These are phyloP conservation scores for Halictus quadricinctus DNA, from an alignment of 2,888 invertebrate species.

Conservation along the genomic window DNA sequence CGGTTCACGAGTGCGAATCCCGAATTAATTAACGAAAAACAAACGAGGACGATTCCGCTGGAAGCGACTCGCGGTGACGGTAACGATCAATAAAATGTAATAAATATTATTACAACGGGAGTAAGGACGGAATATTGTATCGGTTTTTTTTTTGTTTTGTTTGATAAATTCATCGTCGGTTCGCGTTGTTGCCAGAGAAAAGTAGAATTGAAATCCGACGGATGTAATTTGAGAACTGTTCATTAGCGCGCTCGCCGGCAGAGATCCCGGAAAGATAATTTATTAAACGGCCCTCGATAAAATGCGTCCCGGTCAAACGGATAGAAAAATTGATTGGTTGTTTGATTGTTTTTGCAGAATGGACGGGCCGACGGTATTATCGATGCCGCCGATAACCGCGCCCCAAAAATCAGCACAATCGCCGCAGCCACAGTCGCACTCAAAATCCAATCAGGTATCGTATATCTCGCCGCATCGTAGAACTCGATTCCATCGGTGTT, in stretches of 20 bases:
- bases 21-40: slow-evolving; percentile 5
- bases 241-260: slow-evolving; percentile 18
- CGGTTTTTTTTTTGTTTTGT: slow-evolving; percentile 2
- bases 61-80: neutral
- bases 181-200: slow-evolving; percentile 13
- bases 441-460: slow-evolving; percentile 85
- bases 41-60: slow-evolving; percentile 22
- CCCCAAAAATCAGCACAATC: slow-evolving; percentile 83
- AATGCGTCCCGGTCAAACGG: neutral
- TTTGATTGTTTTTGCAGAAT: slow-evolving; percentile 74
- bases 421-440: slow-evolving; percentile 82
- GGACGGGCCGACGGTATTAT: slow-evolving; percentile 84
- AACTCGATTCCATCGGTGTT: slow-evolving; percentile 15
- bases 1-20: slow-evolving; percentile 19
- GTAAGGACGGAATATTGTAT: slow-evolving; percentile 25
- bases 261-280: slow-evolving; percentile 9
- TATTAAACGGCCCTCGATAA: slow-evolving; percentile 9
- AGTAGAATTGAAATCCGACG: slow-evolving; percentile 21
- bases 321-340: slow-evolving; percentile 35
- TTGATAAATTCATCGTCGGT: neutral
- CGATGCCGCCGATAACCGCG: slow-evolving; percentile 83
- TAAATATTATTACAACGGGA: slow-evolving; percentile 72
- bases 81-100: slow-evolving; percentile 70
- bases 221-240: slow-evolving; percentile 28
- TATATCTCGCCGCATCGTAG: slow-evolving; percentile 8